Evolutionary conservation across 2,888 invertebrate genomes (phyloP), one percentile per base, ranked within the genome.

Genomic region (Chalcosyrphus nemorum): DNA sequence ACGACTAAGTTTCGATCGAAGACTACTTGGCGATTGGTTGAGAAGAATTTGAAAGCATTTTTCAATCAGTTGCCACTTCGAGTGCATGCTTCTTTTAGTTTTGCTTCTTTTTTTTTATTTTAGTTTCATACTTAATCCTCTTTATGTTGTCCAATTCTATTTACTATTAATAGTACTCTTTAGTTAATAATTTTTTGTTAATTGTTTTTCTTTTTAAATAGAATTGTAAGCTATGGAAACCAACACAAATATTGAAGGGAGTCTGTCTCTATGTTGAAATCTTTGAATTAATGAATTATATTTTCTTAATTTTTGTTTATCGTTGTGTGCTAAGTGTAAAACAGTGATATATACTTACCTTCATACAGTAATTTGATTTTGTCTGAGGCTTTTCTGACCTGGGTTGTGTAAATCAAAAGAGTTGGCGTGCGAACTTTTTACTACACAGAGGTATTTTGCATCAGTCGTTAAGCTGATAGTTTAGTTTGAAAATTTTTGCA

Each of bases 1-100:
- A 86, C 35, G 77, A 81, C 82, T 87, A 65, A 86, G 86, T 87
- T 86, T 19, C 9, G 81, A 85, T 85, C 85, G 81, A 76, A 81
- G 81, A 50, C 32, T 56, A 77, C 17, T 75, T 81, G 85, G 9
- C n/a, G 29, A 45, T 15, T 76, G 81, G 27, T 71, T 75, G 70
- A 61, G 35, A 61, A 65, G 85, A 65, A 61, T 81, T 85, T 71
- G 24, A 71, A 52, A 71, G n/a, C 32, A 80, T 35, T 76, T 76
- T 71, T 76, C 54, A 45, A 61, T 57, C 81, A 76, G 13, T 66
- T 56, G 50, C 47, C 81, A 81, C 75, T 85, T 81, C 81, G 85
- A 85, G 75, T 61, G 81, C 85, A 85, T 85, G 85, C 70, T 81
- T 85, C 19, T 63, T 35, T 56, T 75, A 43, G 47, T 57, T 84